Base-by-base conservation (phyloP, 1,140 invertebrate genomes). In the Mizuhopecten yessoensis region DNA sequence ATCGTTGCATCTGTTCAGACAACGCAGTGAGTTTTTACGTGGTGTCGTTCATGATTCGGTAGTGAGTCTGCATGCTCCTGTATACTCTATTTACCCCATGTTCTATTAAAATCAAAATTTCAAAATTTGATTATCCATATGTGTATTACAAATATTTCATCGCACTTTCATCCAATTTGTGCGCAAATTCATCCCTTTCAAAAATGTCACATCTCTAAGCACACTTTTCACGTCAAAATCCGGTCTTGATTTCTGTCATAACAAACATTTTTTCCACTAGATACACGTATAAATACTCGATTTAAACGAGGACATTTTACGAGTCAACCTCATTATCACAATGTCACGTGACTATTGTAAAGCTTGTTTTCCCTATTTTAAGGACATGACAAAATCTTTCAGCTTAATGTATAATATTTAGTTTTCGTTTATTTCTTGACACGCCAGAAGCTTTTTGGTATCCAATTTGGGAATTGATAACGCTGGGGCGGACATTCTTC, bases 401-500 rank as follows among this genome's bases (percentile, higher is more conserved):
- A n/a, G n/a, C n/a, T n/a, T n/a, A n/a, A n/a, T 39, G 13, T 13
- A 23, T 9, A 15, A 57, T 17, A 57, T 20, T 87, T 34, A 92
- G 45, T 92, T 92, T 89, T 92, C 92, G 33, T 89, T 88, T n/a
- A 92, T 89, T 87, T 90, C 90, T 23, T 90, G 92, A 89, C 90
- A 92, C 0, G 92, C 90, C 42, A 92, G 49, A 39, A 90, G 42
- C 34, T 92, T 92, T 75, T 88, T 87, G 33, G 89, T 90, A 23
- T 89, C 86, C 17, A 89, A 29, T 20, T 86, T 57, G 36, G 90
- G 88, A n/a, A 91, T 92, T 36, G 90, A 90, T 20, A 92, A 33
- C 20, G 92, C 92, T 34, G 92, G 92, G 17, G 92, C 92, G 34
- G 92, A 92, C 92, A 92, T 92, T n/a, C 92, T 86, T 34, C 92